Conservation (phyloP, 2,797 vertebrate genomes). For the Petrocephalus schoutedeni region DNA sequence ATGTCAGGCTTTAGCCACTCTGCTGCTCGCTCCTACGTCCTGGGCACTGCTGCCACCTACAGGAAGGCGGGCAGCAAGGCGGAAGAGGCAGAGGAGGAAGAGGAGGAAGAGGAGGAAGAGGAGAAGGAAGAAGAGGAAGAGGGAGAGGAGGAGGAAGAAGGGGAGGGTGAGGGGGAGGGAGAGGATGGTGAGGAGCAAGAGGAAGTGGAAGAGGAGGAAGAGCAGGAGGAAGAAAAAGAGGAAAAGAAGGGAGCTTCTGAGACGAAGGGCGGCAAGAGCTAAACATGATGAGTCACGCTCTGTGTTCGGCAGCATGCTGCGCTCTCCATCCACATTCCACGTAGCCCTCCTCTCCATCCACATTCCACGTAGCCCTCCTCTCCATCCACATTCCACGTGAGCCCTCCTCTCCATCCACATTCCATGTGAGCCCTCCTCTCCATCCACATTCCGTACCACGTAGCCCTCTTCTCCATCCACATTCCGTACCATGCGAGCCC, state of each 20-base stretch:
- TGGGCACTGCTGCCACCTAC: conserved; percentile 51
- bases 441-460: too few species aligned
- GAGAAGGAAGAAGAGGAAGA: conserved; percentile 35
- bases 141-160: conserved; percentile 36
- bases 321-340: conserved; percentile 22
- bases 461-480: too few species aligned
- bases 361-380: too few species aligned
- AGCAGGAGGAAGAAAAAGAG: conserved; percentile 34
- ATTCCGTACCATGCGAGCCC: too few species aligned
- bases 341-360: not conserved
- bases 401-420: too few species aligned
- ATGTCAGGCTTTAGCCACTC: conserved; percentile 65
- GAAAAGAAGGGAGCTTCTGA: conserved; percentile 40
- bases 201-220: conserved; percentile 32
- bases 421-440: too few species aligned
- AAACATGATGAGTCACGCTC: conserved; percentile 36
- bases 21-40: conserved; percentile 53
- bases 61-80: conserved; percentile 56
- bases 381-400: too few species aligned
- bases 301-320: conserved; percentile 20
- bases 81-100: conserved; percentile 57
- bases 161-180: conserved; percentile 33
- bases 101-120: conserved; percentile 39
- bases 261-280: conserved; percentile 62
- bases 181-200: conserved; percentile 35